Percentiles rank a stretch among this genome's conserved stretches.
Evolutionary conservation across 2,888 invertebrate species (phyloP).

Genomic region (Ptychoptera albimana): DNA sequence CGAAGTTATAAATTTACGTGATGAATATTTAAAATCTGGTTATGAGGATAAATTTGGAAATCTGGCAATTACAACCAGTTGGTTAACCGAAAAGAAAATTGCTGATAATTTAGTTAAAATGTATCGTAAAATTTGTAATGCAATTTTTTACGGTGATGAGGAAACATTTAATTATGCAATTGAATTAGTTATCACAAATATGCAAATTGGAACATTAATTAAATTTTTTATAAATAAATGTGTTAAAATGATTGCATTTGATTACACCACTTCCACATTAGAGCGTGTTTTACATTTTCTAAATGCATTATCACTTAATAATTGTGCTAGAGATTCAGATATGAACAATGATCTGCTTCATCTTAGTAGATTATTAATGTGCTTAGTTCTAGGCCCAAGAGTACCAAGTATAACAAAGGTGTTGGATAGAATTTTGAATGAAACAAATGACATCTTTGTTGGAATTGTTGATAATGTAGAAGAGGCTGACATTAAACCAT

Average conservation of each 20-base stretch:
- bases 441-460: neutral
- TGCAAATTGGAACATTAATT: constrained; percentile 24
- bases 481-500: neutral
- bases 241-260: constrained; percentile 25
- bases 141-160: constrained; percentile 19
- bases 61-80: constrained; percentile 18
- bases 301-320: constrained; percentile 23
- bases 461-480: neutral
- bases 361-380: constrained; percentile 25
- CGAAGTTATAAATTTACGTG: constrained; percentile 24
- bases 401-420: constrained; percentile 17
- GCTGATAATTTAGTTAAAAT: constrained; percentile 14
- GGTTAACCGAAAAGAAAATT: constrained; percentile 17
- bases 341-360: constrained; percentile 25
- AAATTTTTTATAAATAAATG: constrained; percentile 23
- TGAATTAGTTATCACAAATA: constrained; percentile 15
- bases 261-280: constrained; percentile 21
- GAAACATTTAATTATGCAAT: constrained; percentile 17
- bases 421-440: too few relatives aligned
- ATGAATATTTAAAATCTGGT: constrained; percentile 23
- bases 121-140: constrained; percentile 20
- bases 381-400: constrained; percentile 24
- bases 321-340: constrained; percentile 19
- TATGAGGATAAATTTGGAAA: constrained; percentile 13
- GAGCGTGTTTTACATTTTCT: constrained; percentile 24